Evolutionary conservation across 2,888 invertebrate genomes (phyloP).

Genomic region (Athrips mouffetella): DNA sequence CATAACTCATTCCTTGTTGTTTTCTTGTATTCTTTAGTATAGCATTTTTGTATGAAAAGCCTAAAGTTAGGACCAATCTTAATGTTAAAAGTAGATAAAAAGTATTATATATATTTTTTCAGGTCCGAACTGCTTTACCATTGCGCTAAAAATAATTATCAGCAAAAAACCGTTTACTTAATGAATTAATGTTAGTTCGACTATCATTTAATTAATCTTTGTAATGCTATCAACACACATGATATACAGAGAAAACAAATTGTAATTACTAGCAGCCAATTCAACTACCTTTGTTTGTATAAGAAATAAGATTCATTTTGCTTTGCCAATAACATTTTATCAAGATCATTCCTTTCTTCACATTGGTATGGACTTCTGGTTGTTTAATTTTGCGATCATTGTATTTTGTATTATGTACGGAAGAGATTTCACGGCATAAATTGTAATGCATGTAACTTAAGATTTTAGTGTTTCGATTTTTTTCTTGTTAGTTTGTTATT

Average conservation of each 20-base stretch:
- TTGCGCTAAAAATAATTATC: too few relatives aligned
- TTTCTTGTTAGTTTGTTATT: too few relatives aligned
- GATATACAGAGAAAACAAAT: slow-evolving; percentile 50
- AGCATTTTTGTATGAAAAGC: too few relatives aligned
- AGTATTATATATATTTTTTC: too few relatives aligned
- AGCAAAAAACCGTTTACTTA: slow-evolving; percentile 33
- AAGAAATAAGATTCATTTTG: neutral
- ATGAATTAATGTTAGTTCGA: slow-evolving; percentile 46
- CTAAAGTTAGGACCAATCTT: too few relatives aligned
- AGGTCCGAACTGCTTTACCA: neutral
- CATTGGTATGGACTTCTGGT: slow-evolving; percentile 39
- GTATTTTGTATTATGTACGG: slow-evolving; percentile 34
- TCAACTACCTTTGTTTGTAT: slow-evolving; percentile 12
- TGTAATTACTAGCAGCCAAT: slow-evolving; percentile 43
- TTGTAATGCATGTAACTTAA: neutral
- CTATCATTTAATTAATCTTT: slow-evolving; percentile 64
- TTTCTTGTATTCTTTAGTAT: too few relatives aligned
- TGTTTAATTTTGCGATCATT: slow-evolving; percentile 45
- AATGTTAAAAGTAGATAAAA: too few relatives aligned
- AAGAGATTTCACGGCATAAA: neutral
- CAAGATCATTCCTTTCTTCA: slow-evolving; percentile 45
- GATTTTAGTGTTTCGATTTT: too few relatives aligned
- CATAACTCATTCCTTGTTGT: too few relatives aligned
- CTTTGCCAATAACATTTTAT: slow-evolving; percentile 23
- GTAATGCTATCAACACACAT: slow-evolving; percentile 41